A percentile compares a stretch with the other conserved stretches of the same genome.
Evolutionary conservation across 1,140 invertebrate genomes (phyloP).

Genomic region (Nomia melanderi): DNA sequence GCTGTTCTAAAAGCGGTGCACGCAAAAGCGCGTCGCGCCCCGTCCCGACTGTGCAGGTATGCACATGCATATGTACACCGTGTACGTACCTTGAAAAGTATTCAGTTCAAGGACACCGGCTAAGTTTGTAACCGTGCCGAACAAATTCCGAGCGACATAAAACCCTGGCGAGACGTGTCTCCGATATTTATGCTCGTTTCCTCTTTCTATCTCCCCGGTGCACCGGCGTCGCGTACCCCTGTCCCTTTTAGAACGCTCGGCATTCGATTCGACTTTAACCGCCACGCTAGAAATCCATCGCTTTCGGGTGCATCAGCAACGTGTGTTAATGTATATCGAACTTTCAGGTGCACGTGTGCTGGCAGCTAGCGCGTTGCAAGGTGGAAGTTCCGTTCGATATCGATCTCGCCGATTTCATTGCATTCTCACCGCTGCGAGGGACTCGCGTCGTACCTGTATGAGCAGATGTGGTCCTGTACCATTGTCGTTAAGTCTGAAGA

Average conservation of each 20-base stretch:
- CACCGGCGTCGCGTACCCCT: too few species aligned
- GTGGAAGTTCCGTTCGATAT: too few species aligned
- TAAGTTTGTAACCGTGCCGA: constrained; percentile 65
- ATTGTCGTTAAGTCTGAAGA: constrained; percentile 88
- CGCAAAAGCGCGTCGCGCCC: constrained; percentile 57
- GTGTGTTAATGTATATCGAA: too few species aligned
- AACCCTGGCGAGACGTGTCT: constrained; percentile 41
- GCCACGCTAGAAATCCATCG: too few species aligned
- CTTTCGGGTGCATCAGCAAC: too few species aligned
- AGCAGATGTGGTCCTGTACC: constrained; percentile 88
- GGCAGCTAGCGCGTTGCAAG: too few species aligned
- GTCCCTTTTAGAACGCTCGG: too few species aligned
- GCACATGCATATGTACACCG: constrained; percentile 44
- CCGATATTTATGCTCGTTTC: constrained; percentile 14
- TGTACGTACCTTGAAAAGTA: constrained; percentile 68
- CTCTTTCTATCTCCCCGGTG: too few species aligned
- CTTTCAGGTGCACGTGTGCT: too few species aligned
- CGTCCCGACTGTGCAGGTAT: constrained; percentile 40
- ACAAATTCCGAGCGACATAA: constrained; percentile 58
- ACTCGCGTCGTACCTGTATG: constrained; percentile 82
- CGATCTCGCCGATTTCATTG: not conserved
- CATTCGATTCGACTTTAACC: too few species aligned
- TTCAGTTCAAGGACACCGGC: constrained; percentile 68
- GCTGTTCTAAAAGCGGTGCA: constrained; percentile 52
- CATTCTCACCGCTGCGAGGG: not conserved